These are phyloP conservation scores for Sialia sialis DNA, from an alignment of 2,113 vertebrate genomes.

Conservation along the genomic window DNA sequence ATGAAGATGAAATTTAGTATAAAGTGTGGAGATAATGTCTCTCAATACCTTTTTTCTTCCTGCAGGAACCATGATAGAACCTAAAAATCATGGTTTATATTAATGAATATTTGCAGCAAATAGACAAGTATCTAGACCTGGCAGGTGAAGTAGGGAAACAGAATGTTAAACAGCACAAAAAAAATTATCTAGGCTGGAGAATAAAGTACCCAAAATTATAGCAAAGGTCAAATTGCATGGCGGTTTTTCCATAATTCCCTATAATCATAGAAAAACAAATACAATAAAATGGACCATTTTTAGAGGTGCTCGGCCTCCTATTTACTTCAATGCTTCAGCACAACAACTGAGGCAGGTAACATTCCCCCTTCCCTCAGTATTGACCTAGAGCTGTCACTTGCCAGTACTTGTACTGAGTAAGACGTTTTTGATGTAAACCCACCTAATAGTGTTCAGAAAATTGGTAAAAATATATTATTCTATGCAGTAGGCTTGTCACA, in stretches of 20 bases:
- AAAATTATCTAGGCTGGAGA: background rate
- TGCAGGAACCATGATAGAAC: background rate
- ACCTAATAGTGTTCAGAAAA: background rate
- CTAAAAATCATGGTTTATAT: background rate
- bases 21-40: background rate
- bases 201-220: background rate
- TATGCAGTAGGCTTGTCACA: background rate
- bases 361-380: background rate
- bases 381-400: background rate
- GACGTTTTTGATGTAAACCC: background rate
- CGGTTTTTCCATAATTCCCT: background rate
- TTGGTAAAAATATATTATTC: background rate
- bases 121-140: background rate
- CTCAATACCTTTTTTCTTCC: background rate
- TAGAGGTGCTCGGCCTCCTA: background rate
- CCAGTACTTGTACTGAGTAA: background rate
- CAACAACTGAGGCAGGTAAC: background rate
- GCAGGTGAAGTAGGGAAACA: background rate
- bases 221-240: background rate
- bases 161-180: background rate
- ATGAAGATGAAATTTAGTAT: background rate
- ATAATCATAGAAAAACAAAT: background rate
- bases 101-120: background rate
- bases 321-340: background rate
- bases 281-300: background rate